Evolutionary conservation across 1,140 invertebrate species (phyloP).

Genomic region (Drosophila parvula): DNA sequence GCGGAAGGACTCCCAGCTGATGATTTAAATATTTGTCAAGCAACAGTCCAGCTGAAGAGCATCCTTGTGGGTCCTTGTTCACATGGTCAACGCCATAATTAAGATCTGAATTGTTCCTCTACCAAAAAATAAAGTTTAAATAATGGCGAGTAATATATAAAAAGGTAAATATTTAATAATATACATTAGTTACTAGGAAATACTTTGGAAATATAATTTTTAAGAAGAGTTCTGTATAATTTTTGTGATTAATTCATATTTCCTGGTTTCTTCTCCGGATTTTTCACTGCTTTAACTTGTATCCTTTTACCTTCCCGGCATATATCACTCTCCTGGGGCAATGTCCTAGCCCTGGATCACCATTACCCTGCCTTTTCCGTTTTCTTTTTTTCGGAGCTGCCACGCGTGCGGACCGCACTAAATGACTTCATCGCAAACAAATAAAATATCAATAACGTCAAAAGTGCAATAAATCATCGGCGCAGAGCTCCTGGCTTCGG

Average conservation of each 20-base stretch:
- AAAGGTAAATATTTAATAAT: too few relatives aligned
- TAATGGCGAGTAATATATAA: too few relatives aligned
- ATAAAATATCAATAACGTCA: conserved; percentile 77
- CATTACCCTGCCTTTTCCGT: too few relatives aligned
- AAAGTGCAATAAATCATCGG: conserved; percentile 73
- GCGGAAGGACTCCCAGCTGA: neutral
- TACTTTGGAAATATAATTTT: too few relatives aligned
- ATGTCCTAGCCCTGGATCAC: neutral
- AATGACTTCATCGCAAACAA: conserved; percentile 75
- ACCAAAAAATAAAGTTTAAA: neutral
- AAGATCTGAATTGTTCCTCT: conserved; percentile 3
- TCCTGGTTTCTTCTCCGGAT: too few relatives aligned
- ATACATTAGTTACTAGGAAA: too few relatives aligned
- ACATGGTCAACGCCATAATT: conserved; percentile 33
- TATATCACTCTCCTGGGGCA: neutral
- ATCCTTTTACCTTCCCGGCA: fast-evolving
- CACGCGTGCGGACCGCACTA: conserved; percentile 29
- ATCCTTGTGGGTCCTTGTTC: conserved; percentile 14
- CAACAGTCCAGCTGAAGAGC: conserved; percentile 30
- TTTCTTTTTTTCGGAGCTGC: neutral
- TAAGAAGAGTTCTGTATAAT: too few relatives aligned
- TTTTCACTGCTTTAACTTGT: neutral
- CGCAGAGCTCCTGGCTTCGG: conserved; percentile 14
- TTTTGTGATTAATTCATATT: too few relatives aligned
- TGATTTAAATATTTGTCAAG: conserved; percentile 68